Evolutionary conservation across 2,888 invertebrate genomes (phyloP).

Genomic region (Holacanthella duospinosa): DNA sequence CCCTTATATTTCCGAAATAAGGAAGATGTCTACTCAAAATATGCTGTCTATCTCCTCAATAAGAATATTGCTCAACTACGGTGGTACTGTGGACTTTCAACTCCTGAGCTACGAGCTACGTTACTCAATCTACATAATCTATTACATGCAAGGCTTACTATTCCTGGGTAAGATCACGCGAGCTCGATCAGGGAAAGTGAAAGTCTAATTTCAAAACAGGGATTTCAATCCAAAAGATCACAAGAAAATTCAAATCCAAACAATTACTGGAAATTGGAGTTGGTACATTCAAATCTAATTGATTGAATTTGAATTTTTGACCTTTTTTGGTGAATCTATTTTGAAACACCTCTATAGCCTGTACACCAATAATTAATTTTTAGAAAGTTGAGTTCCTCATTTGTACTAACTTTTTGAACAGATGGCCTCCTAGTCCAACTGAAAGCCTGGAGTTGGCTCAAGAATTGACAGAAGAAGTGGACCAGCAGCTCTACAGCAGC

Average conservation of each 20-base stretch:
- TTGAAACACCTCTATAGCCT: no score
- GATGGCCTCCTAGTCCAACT: slow-evolving; percentile 35
- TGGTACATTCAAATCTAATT: background rate
- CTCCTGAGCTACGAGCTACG: slow-evolving; percentile 63
- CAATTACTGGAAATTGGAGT: background rate
- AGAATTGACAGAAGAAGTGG: slow-evolving; percentile 35
- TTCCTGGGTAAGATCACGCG: slow-evolving; percentile 29
- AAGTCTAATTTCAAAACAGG: no score
- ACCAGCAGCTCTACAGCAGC: slow-evolving; percentile 23
- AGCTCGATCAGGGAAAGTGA: no score
- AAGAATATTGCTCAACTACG: slow-evolving; percentile 87
- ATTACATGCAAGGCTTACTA: slow-evolving; percentile 39
- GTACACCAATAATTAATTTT: background rate
- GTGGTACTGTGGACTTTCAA: slow-evolving; percentile 62
- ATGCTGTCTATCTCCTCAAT: slow-evolving; percentile 82
- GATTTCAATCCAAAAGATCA: no score
- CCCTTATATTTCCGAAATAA: slow-evolving; percentile 48
- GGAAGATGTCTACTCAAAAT: slow-evolving; percentile 68
- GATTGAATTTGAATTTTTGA: no score
- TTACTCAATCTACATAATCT: slow-evolving; percentile 60
- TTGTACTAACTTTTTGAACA: slow-evolving; percentile 3
- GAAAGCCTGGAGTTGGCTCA: slow-evolving; percentile 35
- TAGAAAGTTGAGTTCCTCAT: no score
- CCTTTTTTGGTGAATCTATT: no score
- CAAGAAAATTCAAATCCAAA: background rate